Percentiles rank a stretch among this genome's conserved stretches.
These are phyloP conservation scores for Schizothorax lantsangensis DNA, from an alignment of 2,797 vertebrate species.

Conservation along the genomic window DNA sequence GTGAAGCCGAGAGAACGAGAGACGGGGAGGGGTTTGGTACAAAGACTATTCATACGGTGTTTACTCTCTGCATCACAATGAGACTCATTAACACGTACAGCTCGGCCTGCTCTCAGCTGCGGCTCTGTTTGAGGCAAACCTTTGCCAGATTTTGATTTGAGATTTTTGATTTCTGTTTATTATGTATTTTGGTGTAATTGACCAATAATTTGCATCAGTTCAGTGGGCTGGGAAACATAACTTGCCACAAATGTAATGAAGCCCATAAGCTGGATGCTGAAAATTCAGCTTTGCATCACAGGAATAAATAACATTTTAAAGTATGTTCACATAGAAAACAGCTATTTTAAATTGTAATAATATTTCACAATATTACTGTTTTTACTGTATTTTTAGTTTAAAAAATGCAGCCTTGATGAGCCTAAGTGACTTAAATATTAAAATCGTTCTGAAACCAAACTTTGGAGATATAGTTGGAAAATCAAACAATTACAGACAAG, in stretches of 20 bases:
- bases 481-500: background rate
- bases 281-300: background rate
- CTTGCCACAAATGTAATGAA: background rate
- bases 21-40: constrained; percentile 22
- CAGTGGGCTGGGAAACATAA: background rate
- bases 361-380: background rate
- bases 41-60: constrained; percentile 40
- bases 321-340: background rate
- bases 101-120: background rate
- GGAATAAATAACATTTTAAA: background rate
- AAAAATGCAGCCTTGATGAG: background rate
- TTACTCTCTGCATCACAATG: constrained; percentile 38
- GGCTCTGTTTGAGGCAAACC: background rate
- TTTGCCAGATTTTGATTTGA: background rate
- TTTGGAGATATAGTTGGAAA: background rate
- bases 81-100: background rate
- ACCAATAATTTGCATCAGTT: background rate
- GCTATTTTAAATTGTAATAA: background rate
- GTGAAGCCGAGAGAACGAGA: constrained; percentile 8
- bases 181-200: background rate
- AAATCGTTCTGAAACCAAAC: background rate
- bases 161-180: background rate
- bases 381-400: too few relatives aligned
- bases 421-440: background rate
- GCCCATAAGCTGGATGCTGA: background rate